Base-by-base conservation (phyloP, 2,113 vertebrate species). In the Pogona vitticeps region DNA sequence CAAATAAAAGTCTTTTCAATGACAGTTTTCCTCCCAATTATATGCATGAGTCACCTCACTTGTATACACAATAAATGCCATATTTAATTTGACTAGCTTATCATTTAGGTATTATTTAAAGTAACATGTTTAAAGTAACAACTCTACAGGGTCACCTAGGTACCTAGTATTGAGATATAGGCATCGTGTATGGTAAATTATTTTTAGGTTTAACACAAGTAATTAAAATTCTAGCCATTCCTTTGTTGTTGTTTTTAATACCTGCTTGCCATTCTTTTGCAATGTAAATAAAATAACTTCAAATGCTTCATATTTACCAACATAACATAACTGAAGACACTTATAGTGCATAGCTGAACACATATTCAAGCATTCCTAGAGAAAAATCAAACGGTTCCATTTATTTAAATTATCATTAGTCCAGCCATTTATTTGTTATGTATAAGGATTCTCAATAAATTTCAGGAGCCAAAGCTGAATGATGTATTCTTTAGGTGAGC, bases 101-200 rank as follows among this genome's bases (percentile, higher is more conserved):
- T 67, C 13, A 92, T 88, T 93, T 89, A 93, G 28, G 46, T 33
- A 68, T 80, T 90, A 92, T 63, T 88, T 90, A 85, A 80, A 86
- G 7, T 8, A 92, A 91, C 3, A 73, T 3, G 40, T 63, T 38
- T 91, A 91, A 88, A 90, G 88, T 91, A 87, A 93, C 75, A 85
- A 17, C 46, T 86, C 2, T 0, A 68, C 1, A 36, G 89, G 13
- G 40, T 95, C 93, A 97, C 95, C 72, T 84, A 94, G 92, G 95
- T 91, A 90, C 91, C 92, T 79, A 78, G 81, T 59, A 93, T 94
- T 56, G 28, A 97, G 95, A 89, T 92, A 94, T 92, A 94, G 92
- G 94, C 90, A 96, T 96, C 89, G 94, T 89, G 94, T 95, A 90
- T 73, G 89, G 61, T 96, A 95, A 96, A 94, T 95, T 94, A 86